phyloP scores from a whole-genome alignment of 2,113 vertebrate genomes.

The Corydoras maculifer region DNA sequence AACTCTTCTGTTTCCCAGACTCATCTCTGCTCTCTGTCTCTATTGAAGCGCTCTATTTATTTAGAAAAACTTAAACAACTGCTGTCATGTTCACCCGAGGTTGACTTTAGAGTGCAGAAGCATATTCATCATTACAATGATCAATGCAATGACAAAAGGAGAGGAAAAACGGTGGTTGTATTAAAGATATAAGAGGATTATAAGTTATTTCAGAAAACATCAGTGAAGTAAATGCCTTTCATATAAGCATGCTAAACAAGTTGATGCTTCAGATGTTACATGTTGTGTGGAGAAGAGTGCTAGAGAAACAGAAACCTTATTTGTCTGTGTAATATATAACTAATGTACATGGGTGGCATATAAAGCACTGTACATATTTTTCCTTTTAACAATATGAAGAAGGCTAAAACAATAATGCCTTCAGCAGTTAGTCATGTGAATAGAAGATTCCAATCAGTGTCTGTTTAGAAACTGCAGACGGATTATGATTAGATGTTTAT shows the following conservation, averaged over 20 bases:
- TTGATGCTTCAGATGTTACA: slow-evolving; percentile 30
- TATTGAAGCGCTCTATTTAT: slow-evolving; percentile 73
- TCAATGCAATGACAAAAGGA: slow-evolving; percentile 55
- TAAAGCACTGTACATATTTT: neutral
- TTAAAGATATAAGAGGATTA: slow-evolving; percentile 55
- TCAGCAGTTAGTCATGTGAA: neutral
- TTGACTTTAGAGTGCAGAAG: slow-evolving; percentile 59
- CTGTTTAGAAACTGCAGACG: neutral
- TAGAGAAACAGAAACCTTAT: neutral
- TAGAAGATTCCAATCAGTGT: neutral
- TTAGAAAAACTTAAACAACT: slow-evolving; percentile 75
- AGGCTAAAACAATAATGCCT: neutral
- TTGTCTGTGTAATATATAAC: slow-evolving; percentile 15
- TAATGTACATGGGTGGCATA: neutral
- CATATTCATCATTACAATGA: slow-evolving; percentile 71
- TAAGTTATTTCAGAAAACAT: slow-evolving; percentile 58
- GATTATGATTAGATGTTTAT: neutral
- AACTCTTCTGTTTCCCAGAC: slow-evolving; percentile 69
- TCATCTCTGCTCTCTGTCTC: slow-evolving; percentile 71
- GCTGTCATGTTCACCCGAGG: slow-evolving; percentile 66
- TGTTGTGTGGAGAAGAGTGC: slow-evolving; percentile 9
- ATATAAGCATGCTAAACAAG: slow-evolving; percentile 52
- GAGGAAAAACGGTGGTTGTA: slow-evolving; percentile 50
- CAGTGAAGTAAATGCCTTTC: slow-evolving; percentile 57
- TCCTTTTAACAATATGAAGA: neutral